phyloP scores from a whole-genome alignment of 53 echinoderm and acorn worm species.

The Hippasteria phrygiana region DNA sequence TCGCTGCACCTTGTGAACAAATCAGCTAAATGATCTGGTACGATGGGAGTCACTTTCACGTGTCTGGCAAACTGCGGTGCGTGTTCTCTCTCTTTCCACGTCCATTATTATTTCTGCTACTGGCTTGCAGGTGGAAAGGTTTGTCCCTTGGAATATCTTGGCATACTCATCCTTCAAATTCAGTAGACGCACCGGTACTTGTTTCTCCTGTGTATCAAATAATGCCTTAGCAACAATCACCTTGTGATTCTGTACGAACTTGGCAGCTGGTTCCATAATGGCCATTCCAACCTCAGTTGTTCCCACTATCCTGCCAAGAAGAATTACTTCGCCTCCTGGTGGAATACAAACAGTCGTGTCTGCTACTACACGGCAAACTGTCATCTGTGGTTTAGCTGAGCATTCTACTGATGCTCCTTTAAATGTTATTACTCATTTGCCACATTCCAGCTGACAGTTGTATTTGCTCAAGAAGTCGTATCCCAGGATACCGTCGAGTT shows the following conservation, averaged over 20 bases:
- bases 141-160: conserved; percentile 4
- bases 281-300: neutral
- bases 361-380: neutral
- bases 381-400: neutral
- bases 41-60: neutral
- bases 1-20: neutral
- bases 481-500: conserved; percentile 68
- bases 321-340: neutral
- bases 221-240: neutral
- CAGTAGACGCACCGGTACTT: conserved; percentile 22
- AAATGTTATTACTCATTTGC: neutral
- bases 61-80: neutral
- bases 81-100: neutral
- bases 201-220: neutral
- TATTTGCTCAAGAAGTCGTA: conserved; percentile 65
- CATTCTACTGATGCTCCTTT: neutral
- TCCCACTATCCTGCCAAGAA: neutral
- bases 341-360: neutral
- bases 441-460: conserved; percentile 13
- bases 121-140: neutral
- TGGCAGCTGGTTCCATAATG: neutral
- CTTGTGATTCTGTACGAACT: neutral
- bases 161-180: conserved; percentile 7
- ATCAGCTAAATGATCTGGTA: neutral
- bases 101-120: neutral